Conservation (phyloP, 2,888 invertebrate genomes). For the Lagria hirta region DNA sequence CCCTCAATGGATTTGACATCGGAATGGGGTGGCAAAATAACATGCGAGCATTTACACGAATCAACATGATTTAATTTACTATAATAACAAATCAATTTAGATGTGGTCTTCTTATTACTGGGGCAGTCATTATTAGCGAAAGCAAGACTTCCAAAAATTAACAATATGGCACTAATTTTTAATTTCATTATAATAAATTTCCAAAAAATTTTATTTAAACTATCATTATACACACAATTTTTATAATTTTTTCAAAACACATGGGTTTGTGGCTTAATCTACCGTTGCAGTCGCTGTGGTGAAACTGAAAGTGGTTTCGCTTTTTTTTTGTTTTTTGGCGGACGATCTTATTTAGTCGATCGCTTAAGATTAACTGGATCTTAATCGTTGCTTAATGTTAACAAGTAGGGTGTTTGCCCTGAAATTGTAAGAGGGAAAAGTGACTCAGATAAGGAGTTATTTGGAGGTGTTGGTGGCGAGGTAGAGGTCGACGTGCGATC, state of each 20-base stretch:
- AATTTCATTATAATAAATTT: slow-evolving; percentile 18
- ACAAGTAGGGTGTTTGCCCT: slow-evolving; percentile 31
- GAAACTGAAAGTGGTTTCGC: slow-evolving; percentile 40
- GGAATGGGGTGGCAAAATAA: slow-evolving; percentile 46
- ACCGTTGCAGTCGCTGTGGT: slow-evolving; percentile 21
- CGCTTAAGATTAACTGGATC: slow-evolving; percentile 42
- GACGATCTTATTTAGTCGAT: slow-evolving; percentile 42
- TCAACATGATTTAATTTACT: slow-evolving; percentile 44
- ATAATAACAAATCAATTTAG: slow-evolving; percentile 51
- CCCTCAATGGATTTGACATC: slow-evolving; percentile 52
- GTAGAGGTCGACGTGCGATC: slow-evolving; percentile 12
- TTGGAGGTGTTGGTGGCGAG: slow-evolving; percentile 15
- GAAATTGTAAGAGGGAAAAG: slow-evolving; percentile 30
- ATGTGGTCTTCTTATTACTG: slow-evolving; percentile 39
- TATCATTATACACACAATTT: slow-evolving; percentile 2
- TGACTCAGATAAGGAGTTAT: slow-evolving; percentile 5
- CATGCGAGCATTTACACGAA: slow-evolving; percentile 50
- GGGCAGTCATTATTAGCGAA: slow-evolving; percentile 40
- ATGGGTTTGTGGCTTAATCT: slow-evolving; percentile 17
- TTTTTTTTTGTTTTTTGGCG: slow-evolving; percentile 35
- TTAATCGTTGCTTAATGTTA: slow-evolving; percentile 18
- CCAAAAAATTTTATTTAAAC: slow-evolving; percentile 4
- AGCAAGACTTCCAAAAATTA: slow-evolving; percentile 24
- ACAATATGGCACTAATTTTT: slow-evolving; percentile 26
- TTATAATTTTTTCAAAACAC: slow-evolving; percentile 3